phyloP scores from a whole-genome alignment of 2,888 invertebrate genomes.

The Heliconius sara region DNA sequence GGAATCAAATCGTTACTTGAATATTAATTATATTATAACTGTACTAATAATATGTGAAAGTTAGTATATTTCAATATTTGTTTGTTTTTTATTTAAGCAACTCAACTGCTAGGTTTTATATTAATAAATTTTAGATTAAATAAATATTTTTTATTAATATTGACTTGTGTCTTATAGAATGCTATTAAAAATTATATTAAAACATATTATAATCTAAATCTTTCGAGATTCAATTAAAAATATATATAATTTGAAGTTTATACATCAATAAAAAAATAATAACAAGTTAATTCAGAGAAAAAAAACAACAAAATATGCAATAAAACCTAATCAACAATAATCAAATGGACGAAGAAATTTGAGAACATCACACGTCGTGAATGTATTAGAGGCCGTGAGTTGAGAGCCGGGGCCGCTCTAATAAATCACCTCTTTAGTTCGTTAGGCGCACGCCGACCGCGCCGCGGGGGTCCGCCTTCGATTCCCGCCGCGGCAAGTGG shows the following conservation, averaged over 20 bases:
- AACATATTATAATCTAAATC: neutral
- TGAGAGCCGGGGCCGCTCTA: slow-evolving; percentile 62
- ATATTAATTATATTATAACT: slow-evolving; percentile 21
- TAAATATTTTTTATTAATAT: neutral
- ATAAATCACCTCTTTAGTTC: slow-evolving; percentile 79
- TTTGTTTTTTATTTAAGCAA: slow-evolving; percentile 3
- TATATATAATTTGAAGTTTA: too few relatives aligned
- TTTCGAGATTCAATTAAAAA: too few relatives aligned
- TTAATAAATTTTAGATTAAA: neutral
- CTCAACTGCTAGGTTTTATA: neutral
- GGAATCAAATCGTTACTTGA: slow-evolving; percentile 30
- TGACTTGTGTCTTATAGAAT: neutral
- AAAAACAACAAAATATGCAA: slow-evolving; percentile 43
- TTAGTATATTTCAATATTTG: slow-evolving; percentile 2
- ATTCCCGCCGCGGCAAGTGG: slow-evolving; percentile 75
- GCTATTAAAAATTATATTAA: neutral
- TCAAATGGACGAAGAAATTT: slow-evolving; percentile 59
- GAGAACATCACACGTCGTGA: slow-evolving; percentile 74
- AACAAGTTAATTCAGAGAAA: neutral
- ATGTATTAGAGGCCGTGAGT: slow-evolving; percentile 69
- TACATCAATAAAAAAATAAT: neutral
- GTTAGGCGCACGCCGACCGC: slow-evolving; percentile 76
- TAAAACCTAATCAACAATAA: slow-evolving; percentile 56
- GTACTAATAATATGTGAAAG: slow-evolving; percentile 13
- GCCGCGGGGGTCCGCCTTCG: slow-evolving; percentile 76